Percentiles rank a stretch among this genome's conserved stretches.
These are phyloP conservation scores for Stegodyphus mimosarum DNA, from an alignment of 1,140 invertebrate species.

Conservation along the genomic window DNA sequence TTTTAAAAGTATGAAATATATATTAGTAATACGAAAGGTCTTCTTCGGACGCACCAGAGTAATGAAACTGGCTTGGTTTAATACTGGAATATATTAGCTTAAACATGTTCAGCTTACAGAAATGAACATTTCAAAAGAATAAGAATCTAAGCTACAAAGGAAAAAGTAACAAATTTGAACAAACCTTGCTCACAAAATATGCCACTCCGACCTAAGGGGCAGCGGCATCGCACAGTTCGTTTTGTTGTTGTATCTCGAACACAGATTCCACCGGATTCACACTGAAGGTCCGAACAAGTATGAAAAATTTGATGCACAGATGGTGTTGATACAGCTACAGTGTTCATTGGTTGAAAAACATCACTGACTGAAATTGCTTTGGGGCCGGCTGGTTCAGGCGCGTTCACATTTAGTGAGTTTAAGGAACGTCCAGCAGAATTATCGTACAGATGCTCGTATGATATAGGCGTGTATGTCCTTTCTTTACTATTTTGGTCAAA, in stretches of 20 bases:
- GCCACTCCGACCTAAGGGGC: conserved; percentile 63
- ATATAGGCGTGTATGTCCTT: conserved; percentile 17
- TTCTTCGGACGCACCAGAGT: no score
- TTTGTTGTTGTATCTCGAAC: conserved; percentile 29
- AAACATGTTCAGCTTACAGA: no score
- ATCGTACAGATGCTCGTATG: conserved; percentile 48
- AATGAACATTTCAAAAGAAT: background rate
- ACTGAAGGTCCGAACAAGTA: conserved; percentile 61
- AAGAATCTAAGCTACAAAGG: background rate
- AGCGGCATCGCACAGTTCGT: conserved; percentile 60
- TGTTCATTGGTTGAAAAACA: conserved; percentile 53
- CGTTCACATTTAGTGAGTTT: conserved; percentile 34
- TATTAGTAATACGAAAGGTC: no score
- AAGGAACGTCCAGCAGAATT: conserved; percentile 47
- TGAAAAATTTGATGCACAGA: conserved; percentile 36
- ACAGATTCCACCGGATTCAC: conserved; percentile 63
- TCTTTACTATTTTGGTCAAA: conserved; percentile 23
- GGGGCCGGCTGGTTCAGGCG: background rate
- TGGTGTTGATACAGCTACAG: conserved; percentile 45
- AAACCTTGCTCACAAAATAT: conserved; percentile 63
- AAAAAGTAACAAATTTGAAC: background rate
- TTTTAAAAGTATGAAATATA: no score
- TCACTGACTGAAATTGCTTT: conserved; percentile 14
- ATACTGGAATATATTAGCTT: no score
- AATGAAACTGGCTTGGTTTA: no score